phyloP scores from a whole-genome alignment of 1,140 invertebrate species.

The Ladona fulva region DNA sequence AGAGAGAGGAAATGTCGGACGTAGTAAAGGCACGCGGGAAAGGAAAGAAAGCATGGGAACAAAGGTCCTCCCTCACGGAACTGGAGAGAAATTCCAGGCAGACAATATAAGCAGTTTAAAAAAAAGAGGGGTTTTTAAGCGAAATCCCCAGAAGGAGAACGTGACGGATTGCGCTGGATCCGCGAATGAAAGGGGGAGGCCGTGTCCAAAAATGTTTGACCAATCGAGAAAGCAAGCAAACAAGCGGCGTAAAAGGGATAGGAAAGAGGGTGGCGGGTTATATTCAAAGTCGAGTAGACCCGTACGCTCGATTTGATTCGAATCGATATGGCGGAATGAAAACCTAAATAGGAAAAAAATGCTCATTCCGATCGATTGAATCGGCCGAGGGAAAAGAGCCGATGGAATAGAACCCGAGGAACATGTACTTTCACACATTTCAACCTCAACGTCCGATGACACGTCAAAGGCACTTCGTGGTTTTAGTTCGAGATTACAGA shows the following conservation, averaged over 20 bases:
- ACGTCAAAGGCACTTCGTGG: too few species aligned
- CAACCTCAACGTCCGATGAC: too few species aligned
- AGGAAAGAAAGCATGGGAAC: not conserved
- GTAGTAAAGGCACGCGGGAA: too few species aligned
- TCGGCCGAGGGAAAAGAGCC: too few species aligned
- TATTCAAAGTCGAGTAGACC: not conserved
- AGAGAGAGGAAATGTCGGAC: too few species aligned
- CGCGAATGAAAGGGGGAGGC: not conserved
- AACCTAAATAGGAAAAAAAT: not conserved
- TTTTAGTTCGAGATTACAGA: too few species aligned
- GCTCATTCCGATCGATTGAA: not conserved
- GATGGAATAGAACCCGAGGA: not conserved
- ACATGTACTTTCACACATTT: too few species aligned
- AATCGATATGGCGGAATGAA: not conserved
- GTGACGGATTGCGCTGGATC: not conserved
- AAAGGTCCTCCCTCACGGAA: not conserved
- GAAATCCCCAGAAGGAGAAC: not conserved
- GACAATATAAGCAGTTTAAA: too few species aligned
- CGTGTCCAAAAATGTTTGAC: not conserved
- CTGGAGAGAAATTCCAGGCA: too few species aligned
- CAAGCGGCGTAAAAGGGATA: not conserved
- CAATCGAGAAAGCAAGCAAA: not conserved
- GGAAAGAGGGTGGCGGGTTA: not conserved
- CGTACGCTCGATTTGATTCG: not conserved
- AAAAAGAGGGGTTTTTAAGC: too few species aligned